phyloP scores from a whole-genome alignment of 92 coral and sea anemone species.

The Palythoa grandis region DNA sequence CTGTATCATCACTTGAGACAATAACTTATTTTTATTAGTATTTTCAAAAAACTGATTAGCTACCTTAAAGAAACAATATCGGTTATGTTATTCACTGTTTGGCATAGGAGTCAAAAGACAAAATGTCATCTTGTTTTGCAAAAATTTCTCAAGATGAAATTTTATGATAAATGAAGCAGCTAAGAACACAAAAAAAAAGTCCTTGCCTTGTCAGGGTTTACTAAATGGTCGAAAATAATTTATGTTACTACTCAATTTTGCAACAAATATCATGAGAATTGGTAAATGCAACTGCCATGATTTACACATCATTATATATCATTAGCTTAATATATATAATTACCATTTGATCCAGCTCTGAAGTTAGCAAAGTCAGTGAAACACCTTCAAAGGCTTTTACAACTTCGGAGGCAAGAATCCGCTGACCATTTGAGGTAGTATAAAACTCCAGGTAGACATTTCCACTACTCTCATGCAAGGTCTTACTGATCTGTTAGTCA shows the following conservation, averaged over 20 bases:
- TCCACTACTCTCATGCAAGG: slow-evolving; percentile 62
- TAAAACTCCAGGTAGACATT: slow-evolving; percentile 75
- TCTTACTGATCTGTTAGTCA: slow-evolving; percentile 63
- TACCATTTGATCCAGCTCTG: slow-evolving; percentile 67
- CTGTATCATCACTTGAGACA: too few species aligned
- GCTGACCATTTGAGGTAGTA: slow-evolving; percentile 57
- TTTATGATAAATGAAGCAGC: too few species aligned
- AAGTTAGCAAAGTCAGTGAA: slow-evolving; percentile 52
- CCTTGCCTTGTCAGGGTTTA: too few species aligned
- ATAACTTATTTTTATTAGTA: too few species aligned
- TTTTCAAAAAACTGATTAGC: too few species aligned
- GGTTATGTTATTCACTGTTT: too few species aligned
- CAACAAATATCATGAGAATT: not conserved
- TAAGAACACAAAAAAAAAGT: too few species aligned
- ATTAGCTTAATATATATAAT: not conserved
- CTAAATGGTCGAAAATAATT: too few species aligned
- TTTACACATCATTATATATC: not conserved
- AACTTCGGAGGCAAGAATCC: slow-evolving; percentile 59
- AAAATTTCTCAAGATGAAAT: too few species aligned
- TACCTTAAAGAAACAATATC: too few species aligned
- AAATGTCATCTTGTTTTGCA: not conserved
- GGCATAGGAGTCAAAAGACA: not conserved
- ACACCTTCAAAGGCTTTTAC: slow-evolving; percentile 64
- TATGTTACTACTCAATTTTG: too few species aligned
- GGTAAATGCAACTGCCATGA: too few species aligned